Percentiles rank a stretch among this genome's conserved stretches.
These are phyloP conservation scores for Epinephelus awoara DNA, from an alignment of 2,797 vertebrate genomes.

Conservation along the genomic window DNA sequence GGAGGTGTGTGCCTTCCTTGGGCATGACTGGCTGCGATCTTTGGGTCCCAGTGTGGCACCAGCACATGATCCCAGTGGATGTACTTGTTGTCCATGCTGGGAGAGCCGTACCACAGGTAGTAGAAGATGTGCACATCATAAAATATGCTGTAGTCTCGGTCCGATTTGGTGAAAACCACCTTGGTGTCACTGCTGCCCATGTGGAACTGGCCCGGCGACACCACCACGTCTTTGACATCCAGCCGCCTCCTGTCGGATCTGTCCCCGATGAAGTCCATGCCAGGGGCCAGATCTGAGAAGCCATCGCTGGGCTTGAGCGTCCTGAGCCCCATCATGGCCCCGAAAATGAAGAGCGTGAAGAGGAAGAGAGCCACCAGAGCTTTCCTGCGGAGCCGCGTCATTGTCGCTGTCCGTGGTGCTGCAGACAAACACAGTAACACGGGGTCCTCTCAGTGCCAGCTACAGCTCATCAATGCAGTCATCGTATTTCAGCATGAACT, in stretches of 20 bases:
- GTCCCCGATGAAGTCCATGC: slow-evolving; percentile 85
- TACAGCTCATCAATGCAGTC: slow-evolving; percentile 18
- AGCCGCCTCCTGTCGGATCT: slow-evolving; percentile 77
- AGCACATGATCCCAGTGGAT: slow-evolving; percentile 93
- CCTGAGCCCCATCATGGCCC: slow-evolving; percentile 92
- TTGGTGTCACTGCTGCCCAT: slow-evolving; percentile 78
- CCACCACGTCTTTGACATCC: slow-evolving; percentile 75
- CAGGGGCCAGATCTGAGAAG: slow-evolving; percentile 89
- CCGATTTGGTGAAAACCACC: slow-evolving; percentile 82
- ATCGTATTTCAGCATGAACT: neutral
- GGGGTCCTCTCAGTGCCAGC: neutral
- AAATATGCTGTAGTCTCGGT: slow-evolving; percentile 87
- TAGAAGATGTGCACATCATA: slow-evolving; percentile 92
- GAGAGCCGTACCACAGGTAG: slow-evolving; percentile 92
- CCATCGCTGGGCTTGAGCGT: slow-evolving; percentile 91
- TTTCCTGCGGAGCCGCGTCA: slow-evolving; percentile 91
- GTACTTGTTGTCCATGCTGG: slow-evolving; percentile 86
- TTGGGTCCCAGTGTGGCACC: slow-evolving; percentile 95
- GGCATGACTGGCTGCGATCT: slow-evolving; percentile 92
- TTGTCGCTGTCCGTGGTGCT: slow-evolving; percentile 82
- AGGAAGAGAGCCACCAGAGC: slow-evolving; percentile 91
- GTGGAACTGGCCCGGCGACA: slow-evolving; percentile 79
- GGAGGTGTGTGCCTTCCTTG: slow-evolving; percentile 91
- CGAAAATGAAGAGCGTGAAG: slow-evolving; percentile 92
- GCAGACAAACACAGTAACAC: neutral